Base-by-base conservation (phyloP, 2,113 vertebrate genomes). In the Epinephelus moara region DNA sequence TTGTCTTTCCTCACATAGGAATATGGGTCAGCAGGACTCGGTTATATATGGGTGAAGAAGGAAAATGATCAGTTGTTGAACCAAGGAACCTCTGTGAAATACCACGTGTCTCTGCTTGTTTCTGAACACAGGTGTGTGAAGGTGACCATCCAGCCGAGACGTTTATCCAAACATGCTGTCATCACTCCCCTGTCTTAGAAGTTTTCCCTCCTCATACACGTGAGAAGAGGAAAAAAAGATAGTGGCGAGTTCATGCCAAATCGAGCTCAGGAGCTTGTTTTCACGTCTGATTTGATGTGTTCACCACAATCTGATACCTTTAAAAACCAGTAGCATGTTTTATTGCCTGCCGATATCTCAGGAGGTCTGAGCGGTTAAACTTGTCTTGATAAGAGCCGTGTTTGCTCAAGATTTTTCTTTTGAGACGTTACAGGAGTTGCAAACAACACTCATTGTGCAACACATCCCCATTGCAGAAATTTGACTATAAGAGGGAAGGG, bases 361-460 rank as follows among this genome's bases (percentile, higher is more conserved):
- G 37, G 76, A 63, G 45, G 59, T 68, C 45, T 23, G 62, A 84
- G 70, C 33, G 8, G 73, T 74, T 72, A 27, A n/a, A 45, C 63
- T 83, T 40, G 30, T 78, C 23, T 27, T 25, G 27, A 86, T 73
- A 61, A 75, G 42, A 55, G 9, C 25, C 0, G 2, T 75, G 63
- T 83, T 87, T 81, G 71, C 63, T 61, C 33, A 69, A 72, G 59
- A 19, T 75, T 78, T 89, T 55, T 64, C n/a, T 85, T 64, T 66
- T 61, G 57, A 85, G 82, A 75, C 9, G 25, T 80, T 80, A 61
- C 70, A 79, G 70, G 49, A 74, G 66, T 72, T 88, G 68, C 18
- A 86, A 79, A 80, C 66, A 81, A 57, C 77, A 55, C 18, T 71
- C 25, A 69, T 93, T 94, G 89, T 82, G 91, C 70, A 93, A 93